These are phyloP conservation scores for Lynx canadensis DNA, from an alignment of 2,113 vertebrate species.

Conservation along the genomic window DNA sequence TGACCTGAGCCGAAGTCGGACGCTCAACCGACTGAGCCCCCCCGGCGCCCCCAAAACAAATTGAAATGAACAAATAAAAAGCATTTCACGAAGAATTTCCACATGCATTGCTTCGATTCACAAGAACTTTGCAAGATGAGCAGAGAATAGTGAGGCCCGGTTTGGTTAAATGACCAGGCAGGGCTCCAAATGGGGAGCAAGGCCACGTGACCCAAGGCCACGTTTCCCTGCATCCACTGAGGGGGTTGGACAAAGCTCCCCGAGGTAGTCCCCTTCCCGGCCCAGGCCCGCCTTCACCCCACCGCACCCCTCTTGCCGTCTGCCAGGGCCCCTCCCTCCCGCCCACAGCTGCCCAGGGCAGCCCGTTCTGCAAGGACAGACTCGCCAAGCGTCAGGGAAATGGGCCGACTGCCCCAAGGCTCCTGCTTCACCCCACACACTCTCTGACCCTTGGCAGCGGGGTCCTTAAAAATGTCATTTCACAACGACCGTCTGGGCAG, in stretches of 20 bases:
- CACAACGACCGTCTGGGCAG: slow-evolving; percentile 52
- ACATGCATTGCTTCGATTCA: not conserved
- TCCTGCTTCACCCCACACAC: not conserved
- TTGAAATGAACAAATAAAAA: not conserved
- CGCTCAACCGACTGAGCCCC: too few species aligned
- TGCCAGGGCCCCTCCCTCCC: too few species aligned
- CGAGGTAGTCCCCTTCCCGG: not conserved
- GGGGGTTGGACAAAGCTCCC: not conserved
- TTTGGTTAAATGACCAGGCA: not conserved
- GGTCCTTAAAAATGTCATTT: slow-evolving; percentile 56
- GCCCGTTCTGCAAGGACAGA: not conserved
- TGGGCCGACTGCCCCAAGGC: not conserved
- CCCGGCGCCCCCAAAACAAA: too few species aligned
- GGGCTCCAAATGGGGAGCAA: not conserved
- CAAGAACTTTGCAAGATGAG: not conserved
- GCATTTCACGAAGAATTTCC: not conserved
- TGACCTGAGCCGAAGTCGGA: not conserved
- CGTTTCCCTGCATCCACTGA: not conserved
- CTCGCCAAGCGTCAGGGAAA: not conserved
- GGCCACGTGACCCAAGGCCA: not conserved
- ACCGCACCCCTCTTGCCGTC: not conserved
- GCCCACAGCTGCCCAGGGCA: not conserved
- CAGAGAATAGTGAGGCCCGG: not conserved
- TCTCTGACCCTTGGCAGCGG: not conserved
- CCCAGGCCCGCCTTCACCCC: not conserved